Evolutionary conservation across 2,888 invertebrate species (phyloP).

Genomic region (Omphaloscelis lunosa): DNA sequence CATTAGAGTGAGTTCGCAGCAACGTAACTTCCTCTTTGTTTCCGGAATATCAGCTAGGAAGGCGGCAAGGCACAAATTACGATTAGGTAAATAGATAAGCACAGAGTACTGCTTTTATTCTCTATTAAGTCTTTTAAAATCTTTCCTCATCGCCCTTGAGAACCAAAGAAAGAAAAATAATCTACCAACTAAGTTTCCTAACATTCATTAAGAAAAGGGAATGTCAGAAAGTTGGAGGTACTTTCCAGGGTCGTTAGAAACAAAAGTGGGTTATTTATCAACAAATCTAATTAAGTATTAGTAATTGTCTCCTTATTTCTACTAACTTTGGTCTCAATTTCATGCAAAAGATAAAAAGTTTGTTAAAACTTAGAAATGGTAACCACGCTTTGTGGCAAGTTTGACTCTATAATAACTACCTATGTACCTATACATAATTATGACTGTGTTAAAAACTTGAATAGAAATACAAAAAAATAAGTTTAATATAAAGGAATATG

Average conservation of each 20-base stretch:
- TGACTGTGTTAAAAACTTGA: not conserved
- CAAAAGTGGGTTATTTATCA: slow-evolving; percentile 51
- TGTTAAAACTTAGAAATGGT: not conserved
- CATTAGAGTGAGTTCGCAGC: slow-evolving; percentile 87
- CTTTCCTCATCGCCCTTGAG: slow-evolving; percentile 68
- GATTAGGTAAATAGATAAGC: slow-evolving; percentile 77
- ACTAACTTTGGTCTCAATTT: slow-evolving; percentile 6
- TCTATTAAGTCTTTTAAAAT: slow-evolving; percentile 74
- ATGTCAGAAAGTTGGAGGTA: slow-evolving; percentile 45
- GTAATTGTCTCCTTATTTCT: slow-evolving; percentile 45
- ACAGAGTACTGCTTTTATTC: slow-evolving; percentile 66
- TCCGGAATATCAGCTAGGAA: slow-evolving; percentile 74
- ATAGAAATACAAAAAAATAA: not conserved
- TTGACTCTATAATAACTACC: not conserved
- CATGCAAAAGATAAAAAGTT: slow-evolving; percentile 4
- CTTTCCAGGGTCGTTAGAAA: slow-evolving; percentile 33
- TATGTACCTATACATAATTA: not conserved
- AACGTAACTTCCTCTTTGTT: slow-evolving; percentile 86
- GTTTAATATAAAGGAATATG: not conserved
- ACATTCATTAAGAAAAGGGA: slow-evolving; percentile 53
- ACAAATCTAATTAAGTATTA: slow-evolving; percentile 47
- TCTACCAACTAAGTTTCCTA: slow-evolving; percentile 48
- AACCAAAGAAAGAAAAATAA: slow-evolving; percentile 64
- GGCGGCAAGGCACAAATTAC: slow-evolving; percentile 70
- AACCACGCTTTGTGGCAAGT: not conserved